Percentiles rank a stretch among this genome's conserved stretches.
phyloP scores from a whole-genome alignment of 2,113 vertebrate species.

The Actinemys pallida region DNA sequence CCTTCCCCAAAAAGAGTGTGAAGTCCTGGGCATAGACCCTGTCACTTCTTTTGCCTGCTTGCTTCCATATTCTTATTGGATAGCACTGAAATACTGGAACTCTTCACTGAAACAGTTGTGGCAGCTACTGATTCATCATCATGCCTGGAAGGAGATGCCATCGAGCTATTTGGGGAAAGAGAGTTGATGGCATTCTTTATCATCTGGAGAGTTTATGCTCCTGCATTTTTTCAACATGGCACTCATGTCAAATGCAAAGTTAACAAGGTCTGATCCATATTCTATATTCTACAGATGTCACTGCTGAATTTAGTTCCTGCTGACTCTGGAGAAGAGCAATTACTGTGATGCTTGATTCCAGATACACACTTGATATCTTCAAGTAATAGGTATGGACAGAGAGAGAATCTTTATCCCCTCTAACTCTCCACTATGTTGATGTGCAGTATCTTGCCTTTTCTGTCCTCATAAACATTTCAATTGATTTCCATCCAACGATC shows the following conservation, averaged over 20 bases:
- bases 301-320: not conserved
- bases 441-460: not conserved
- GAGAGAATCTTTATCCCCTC: not conserved
- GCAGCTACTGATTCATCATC: not conserved
- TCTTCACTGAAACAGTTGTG: not conserved
- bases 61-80: not conserved
- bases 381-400: not conserved
- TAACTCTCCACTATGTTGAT: not conserved
- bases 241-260: slow-evolving; percentile 31
- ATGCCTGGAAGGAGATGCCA: slow-evolving; percentile 3
- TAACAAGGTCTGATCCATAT: slow-evolving; percentile 41
- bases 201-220: slow-evolving; percentile 4
- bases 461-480: not conserved
- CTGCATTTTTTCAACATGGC: not conserved
- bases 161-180: not conserved
- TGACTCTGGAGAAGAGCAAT: slow-evolving; percentile 20
- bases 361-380: fast-evolving
- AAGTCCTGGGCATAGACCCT: not conserved
- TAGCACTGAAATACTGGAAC: not conserved
- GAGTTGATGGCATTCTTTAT: not conserved
- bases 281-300: slow-evolving; percentile 1
- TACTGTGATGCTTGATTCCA: not conserved
- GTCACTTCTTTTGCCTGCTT: not conserved
- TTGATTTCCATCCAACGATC: not conserved
- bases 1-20: not conserved